Base-by-base conservation (phyloP, 2,113 vertebrate species). In the Corythaeola cristata region DNA sequence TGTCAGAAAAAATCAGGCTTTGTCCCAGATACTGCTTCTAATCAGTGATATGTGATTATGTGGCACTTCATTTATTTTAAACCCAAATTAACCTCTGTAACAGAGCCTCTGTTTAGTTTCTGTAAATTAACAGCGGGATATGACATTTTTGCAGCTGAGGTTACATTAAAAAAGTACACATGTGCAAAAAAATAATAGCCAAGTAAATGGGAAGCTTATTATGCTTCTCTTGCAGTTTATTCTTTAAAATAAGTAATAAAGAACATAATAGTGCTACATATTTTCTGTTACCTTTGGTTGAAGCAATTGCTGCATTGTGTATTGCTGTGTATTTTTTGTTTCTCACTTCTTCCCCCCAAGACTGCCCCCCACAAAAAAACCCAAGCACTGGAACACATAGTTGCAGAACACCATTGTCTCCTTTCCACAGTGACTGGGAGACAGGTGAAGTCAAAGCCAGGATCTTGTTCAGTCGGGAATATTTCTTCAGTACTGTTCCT, bases 11-110 rank as follows among this genome's bases (percentile, higher is more conserved):
- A 73, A 66, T 41, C 19, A 74, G n/a, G 12, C 67, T 80, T 91
- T 91, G 39, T 88, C 50, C 47, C 28, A 79, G 71, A 33, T 41
- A 19, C 12, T n/a, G 28, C 27, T 80, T 88, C 73, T 76, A 76
- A 89, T 95, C 76, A 89, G 69, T 16, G 0, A 8, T 53, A 62
- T 74, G 75, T 41, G 67, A 50, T 86, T 74, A 73, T 66, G 41
- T 69, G 71, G 50, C 19, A 86, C 67, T 93, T 95, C 45, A 87
- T 94, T 95, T 89, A 62, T 92, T 94, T 95, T 62, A 91, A 92
- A 93, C 45, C 32, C 45, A 90, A 88, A 88, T 90, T 92, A 92
- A 95, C 88, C 88, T 89, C 73, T 88, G 55, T 41, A 88, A 67
- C 18, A 71, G 37, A 90, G 28, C 55, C 8, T 92, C 59, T 62